Conservation (phyloP, 2,888 invertebrate genomes). For the Muscina levida region DNA sequence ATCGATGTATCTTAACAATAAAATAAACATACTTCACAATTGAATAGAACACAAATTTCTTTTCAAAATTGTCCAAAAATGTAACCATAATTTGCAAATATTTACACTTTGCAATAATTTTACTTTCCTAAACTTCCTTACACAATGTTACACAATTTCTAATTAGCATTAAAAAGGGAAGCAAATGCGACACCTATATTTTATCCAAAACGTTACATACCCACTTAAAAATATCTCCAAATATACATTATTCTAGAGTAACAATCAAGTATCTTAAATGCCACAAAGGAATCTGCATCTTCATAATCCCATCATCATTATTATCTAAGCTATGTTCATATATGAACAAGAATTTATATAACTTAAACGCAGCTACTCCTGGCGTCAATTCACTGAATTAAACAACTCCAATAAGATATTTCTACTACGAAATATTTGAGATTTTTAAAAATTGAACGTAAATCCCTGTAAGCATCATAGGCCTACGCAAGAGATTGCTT, state of each 20-base stretch:
- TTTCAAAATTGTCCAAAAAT: too few relatives aligned
- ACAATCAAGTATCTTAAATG: too few relatives aligned
- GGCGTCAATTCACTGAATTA: constrained; percentile 54
- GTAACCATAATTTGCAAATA: too few relatives aligned
- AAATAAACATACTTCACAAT: too few relatives aligned
- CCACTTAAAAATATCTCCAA: background rate
- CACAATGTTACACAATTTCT: too few relatives aligned
- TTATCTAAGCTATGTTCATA: background rate
- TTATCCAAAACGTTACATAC: constrained; percentile 18
- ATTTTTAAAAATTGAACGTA: background rate
- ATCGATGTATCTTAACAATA: too few relatives aligned
- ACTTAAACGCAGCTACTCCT: constrained; percentile 9
- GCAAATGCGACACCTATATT: constrained; percentile 14
- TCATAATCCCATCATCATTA: too few relatives aligned
- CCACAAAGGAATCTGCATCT: too few relatives aligned
- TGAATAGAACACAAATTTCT: too few relatives aligned
- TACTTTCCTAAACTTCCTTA: too few relatives aligned
- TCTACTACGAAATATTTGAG: constrained; percentile 6
- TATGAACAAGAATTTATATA: constrained; percentile 41
- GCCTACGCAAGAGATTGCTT: constrained; percentile 37
- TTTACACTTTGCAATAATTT: too few relatives aligned
- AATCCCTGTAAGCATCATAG: constrained; percentile 63
- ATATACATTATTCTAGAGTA: too few relatives aligned
- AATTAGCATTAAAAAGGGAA: constrained; percentile 7
- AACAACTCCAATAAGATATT: constrained; percentile 43